Evolutionary conservation across 2,888 invertebrate species (phyloP).

Genomic region (Plebejus argus): DNA sequence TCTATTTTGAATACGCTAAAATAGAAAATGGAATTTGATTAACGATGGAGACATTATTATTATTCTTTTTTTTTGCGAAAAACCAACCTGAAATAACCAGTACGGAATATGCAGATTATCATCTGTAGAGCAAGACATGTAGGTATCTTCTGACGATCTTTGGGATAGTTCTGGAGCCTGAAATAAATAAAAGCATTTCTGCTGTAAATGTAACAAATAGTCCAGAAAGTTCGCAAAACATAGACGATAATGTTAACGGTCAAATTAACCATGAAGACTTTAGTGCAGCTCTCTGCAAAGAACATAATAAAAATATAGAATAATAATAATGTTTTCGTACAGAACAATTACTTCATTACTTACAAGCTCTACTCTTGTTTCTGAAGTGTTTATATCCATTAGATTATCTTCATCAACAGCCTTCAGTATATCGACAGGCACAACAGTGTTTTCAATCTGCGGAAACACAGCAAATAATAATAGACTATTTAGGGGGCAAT

Average conservation of each 20-base stretch:
- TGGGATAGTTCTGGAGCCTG: conserved; percentile 71
- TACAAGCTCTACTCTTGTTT: background rate
- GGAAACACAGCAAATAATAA: background rate
- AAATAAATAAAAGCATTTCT: conserved; percentile 36
- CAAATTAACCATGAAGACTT: background rate
- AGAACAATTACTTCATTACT: background rate
- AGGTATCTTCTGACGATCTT: conserved; percentile 61
- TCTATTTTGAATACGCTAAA: too few relatives aligned
- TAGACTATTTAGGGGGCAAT: too few relatives aligned
- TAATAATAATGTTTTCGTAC: too few relatives aligned
- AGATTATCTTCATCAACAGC: background rate
- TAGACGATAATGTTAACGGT: too few relatives aligned
- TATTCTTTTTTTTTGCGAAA: too few relatives aligned
- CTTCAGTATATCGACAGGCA: background rate
- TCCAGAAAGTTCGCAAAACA: too few relatives aligned
- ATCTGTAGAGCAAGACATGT: conserved; percentile 59
- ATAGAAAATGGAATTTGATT: too few relatives aligned
- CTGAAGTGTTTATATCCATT: background rate
- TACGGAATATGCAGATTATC: conserved; percentile 66
- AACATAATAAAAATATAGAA: background rate
- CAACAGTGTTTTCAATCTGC: background rate
- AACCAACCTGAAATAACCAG: conserved; percentile 60
- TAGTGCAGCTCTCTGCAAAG: background rate
- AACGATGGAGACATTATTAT: too few relatives aligned
- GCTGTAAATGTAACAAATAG: too few relatives aligned